Evolutionary conservation across 2,888 invertebrate genomes (phyloP).

Genomic region (Bellardia bayeri): DNA sequence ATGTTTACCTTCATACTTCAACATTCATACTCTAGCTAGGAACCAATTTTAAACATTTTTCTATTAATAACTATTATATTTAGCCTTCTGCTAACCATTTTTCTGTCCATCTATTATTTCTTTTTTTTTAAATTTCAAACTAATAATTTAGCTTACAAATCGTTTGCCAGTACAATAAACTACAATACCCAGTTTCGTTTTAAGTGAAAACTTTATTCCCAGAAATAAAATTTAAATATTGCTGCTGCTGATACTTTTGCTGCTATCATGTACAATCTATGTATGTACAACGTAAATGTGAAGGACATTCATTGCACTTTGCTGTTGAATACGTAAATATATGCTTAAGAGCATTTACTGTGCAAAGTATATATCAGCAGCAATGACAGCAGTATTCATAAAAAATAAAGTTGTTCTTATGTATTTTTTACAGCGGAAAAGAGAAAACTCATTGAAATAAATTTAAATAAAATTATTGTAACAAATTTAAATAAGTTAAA

Average conservation of each 20-base stretch:
- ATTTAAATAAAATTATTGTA: neutral
- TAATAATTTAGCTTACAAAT: too few species aligned
- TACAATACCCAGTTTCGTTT: neutral
- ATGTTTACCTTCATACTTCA: too few species aligned
- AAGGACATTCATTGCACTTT: slow-evolving; percentile 71
- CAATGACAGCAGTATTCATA: slow-evolving; percentile 5
- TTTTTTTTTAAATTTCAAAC: too few species aligned
- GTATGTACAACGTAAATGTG: slow-evolving; percentile 60
- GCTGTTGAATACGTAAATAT: slow-evolving; percentile 10
- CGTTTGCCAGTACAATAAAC: neutral
- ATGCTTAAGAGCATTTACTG: slow-evolving; percentile 34
- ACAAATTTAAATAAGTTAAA: too few species aligned
- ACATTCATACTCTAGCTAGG: too few species aligned
- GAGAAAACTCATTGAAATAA: neutral
- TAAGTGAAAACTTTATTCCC: slow-evolving; percentile 23
- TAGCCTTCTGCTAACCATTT: too few species aligned
- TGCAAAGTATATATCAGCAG: slow-evolving; percentile 6
- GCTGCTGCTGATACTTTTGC: neutral
- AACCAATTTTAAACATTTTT: too few species aligned
- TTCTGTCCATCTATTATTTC: too few species aligned
- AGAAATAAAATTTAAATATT: slow-evolving; percentile 22
- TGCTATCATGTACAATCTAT: neutral
- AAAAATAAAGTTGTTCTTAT: slow-evolving; percentile 26
- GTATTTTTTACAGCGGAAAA: slow-evolving; percentile 3
- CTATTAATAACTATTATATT: too few species aligned